A percentile compares a stretch with the other conserved stretches of the same genome.
phyloP scores from a whole-genome alignment of 2,113 vertebrate genomes.

The Otolemur garnettii region DNA sequence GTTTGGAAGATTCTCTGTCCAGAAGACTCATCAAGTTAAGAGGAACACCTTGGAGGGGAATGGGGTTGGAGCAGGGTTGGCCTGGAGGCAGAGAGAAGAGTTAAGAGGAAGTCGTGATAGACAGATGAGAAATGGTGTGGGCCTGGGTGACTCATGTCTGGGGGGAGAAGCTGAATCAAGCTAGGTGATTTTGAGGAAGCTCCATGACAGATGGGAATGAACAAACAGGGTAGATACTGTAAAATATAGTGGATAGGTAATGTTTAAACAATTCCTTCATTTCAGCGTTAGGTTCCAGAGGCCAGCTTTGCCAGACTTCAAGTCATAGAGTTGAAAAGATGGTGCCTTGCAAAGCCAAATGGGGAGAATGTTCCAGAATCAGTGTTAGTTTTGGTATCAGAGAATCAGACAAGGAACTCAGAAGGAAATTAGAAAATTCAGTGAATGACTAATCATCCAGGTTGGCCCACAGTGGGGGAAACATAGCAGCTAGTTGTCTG shows the following conservation, averaged over 20 bases:
- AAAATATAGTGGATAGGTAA: not conserved
- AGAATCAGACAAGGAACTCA: not conserved
- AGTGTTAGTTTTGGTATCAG: not conserved
- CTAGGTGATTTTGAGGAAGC: not conserved
- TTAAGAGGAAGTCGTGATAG: not conserved
- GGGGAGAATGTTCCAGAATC: slow-evolving; percentile 34
- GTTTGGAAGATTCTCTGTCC: not conserved
- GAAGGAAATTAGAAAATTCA: slow-evolving; percentile 5
- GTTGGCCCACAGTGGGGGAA: not conserved
- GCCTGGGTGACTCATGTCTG: not conserved
- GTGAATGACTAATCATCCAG: not conserved
- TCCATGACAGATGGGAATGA: not conserved
- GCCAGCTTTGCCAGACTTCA: not conserved
- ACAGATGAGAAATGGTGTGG: not conserved
- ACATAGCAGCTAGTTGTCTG: not conserved
- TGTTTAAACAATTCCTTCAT: not conserved
- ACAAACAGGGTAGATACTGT: not conserved
- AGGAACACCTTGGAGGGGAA: not conserved
- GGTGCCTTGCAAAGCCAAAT: not conserved
- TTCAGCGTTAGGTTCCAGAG: not conserved
- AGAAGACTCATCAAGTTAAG: not conserved
- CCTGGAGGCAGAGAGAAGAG: not conserved
- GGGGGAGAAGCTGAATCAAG: not conserved
- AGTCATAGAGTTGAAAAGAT: not conserved
- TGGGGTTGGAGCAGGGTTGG: not conserved